phyloP scores from a whole-genome alignment of 2,113 vertebrate genomes.

The Zeus faber region DNA sequence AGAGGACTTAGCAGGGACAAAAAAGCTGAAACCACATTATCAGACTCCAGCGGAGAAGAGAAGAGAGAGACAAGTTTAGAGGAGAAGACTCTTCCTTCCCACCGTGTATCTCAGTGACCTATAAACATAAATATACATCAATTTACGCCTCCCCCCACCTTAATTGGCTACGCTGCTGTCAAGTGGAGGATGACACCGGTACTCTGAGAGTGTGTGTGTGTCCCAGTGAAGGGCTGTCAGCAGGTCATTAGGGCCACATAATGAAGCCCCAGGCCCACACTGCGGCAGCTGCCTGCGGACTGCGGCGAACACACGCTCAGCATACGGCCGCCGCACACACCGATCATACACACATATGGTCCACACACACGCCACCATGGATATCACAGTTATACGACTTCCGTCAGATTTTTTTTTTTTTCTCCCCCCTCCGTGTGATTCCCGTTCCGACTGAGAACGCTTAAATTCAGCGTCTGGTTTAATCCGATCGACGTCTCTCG shows the following conservation, averaged over 20 bases:
- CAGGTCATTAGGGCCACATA: constrained; percentile 59
- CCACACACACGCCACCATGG: constrained; percentile 19
- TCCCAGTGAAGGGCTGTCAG: constrained; percentile 54
- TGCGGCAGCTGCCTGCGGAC: constrained; percentile 52
- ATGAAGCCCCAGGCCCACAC: constrained; percentile 46
- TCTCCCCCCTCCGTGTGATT: neutral
- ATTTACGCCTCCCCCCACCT: constrained; percentile 20
- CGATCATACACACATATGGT: constrained; percentile 53
- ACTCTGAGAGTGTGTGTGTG: constrained; percentile 23
- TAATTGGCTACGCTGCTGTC: constrained; percentile 58
- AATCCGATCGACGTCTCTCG: too few species aligned
- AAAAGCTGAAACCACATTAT: constrained; percentile 85
- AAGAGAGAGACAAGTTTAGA: neutral
- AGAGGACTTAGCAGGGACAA: constrained; percentile 78
- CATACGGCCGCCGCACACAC: constrained; percentile 50
- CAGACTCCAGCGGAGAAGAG: constrained; percentile 29
- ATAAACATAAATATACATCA: constrained; percentile 42
- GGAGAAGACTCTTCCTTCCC: neutral
- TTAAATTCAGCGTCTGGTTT: too few species aligned
- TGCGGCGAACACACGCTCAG: constrained; percentile 38
- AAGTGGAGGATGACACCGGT: constrained; percentile 38
- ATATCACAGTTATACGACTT: neutral
- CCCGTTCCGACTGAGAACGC: too few species aligned
- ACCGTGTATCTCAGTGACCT: constrained; percentile 26
- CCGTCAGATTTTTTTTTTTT: too few species aligned